These are phyloP conservation scores for Oreotrochilus melanogaster DNA, from an alignment of 2,113 vertebrate genomes.

Conservation along the genomic window DNA sequence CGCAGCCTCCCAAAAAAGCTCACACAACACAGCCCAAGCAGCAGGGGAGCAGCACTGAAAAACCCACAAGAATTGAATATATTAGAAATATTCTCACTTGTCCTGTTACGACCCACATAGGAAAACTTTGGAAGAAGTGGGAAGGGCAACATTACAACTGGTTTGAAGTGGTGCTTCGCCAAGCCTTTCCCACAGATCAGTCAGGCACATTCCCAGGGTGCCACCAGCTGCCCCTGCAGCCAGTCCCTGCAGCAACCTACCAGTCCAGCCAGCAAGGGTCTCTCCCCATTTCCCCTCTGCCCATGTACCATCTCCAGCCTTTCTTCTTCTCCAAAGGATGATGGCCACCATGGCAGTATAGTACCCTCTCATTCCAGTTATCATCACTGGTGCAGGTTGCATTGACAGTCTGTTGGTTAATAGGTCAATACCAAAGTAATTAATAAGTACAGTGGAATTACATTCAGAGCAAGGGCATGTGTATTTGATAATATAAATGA, in stretches of 20 bases:
- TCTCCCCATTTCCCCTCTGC: background rate
- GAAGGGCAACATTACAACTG: background rate
- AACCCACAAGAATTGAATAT: slow-evolving; percentile 54
- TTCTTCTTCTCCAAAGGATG: background rate
- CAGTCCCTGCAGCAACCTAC: background rate
- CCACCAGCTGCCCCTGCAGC: background rate
- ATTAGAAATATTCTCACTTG: slow-evolving; percentile 44
- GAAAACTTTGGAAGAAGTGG: background rate
- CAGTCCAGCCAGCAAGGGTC: background rate
- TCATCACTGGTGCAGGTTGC: background rate
- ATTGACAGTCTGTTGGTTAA: background rate
- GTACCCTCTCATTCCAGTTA: fast-evolving
- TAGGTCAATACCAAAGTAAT: background rate
- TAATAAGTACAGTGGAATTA: background rate
- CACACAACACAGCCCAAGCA: background rate
- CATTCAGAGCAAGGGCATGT: background rate
- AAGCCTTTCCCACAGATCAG: background rate
- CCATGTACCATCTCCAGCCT: background rate
- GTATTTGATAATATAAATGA: background rate
- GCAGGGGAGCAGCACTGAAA: background rate
- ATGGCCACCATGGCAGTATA: background rate
- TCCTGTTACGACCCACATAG: background rate
- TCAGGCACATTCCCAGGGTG: fast-evolving
- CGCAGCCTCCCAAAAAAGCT: background rate
- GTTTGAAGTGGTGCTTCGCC: background rate